These are phyloP conservation scores for Lysandra bellargus DNA, from an alignment of 2,888 invertebrate genomes.

Conservation along the genomic window DNA sequence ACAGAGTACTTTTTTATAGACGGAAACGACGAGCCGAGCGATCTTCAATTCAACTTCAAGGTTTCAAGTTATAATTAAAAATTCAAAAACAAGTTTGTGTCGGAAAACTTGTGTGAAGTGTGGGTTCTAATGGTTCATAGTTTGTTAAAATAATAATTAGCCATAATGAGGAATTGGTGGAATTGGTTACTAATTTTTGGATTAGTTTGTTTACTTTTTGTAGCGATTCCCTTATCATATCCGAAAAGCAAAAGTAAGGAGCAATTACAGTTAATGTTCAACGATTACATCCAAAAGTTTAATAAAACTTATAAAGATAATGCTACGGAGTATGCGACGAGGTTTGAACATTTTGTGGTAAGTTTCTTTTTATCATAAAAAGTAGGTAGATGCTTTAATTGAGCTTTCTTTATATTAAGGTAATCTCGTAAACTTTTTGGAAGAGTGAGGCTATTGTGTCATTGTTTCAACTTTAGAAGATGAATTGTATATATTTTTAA, in stretches of 20 bases:
- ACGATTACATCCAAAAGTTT: slow-evolving; percentile 73
- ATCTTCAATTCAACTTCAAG: background rate
- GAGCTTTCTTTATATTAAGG: background rate
- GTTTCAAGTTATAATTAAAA: slow-evolving; percentile 3
- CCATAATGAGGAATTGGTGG: slow-evolving; percentile 70
- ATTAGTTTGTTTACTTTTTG: slow-evolving; percentile 61
- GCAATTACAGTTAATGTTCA: slow-evolving; percentile 63
- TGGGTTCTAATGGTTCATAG: background rate
- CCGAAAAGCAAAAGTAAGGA: slow-evolving; percentile 48
- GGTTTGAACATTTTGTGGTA: slow-evolving; percentile 79
- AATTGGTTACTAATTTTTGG: slow-evolving; percentile 62
- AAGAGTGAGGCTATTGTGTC: too few species aligned
- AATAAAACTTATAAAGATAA: slow-evolving; percentile 77
- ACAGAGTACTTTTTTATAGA: too few species aligned
- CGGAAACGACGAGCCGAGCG: background rate
- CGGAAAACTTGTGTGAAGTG: background rate
- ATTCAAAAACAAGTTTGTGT: slow-evolving; percentile 3
- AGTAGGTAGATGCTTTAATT: slow-evolving; percentile 24
- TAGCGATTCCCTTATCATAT: slow-evolving; percentile 62
- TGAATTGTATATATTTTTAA: too few species aligned
- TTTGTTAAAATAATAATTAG: slow-evolving; percentile 35
- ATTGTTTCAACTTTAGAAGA: too few species aligned
- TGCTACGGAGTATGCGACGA: slow-evolving; percentile 69
- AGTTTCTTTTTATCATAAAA: slow-evolving; percentile 42
- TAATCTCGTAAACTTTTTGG: too few species aligned